A percentile compares a stretch with the other conserved stretches of the same genome.
Conservation (phyloP, 1,140 invertebrate genomes). For the Magallana angulata region DNA sequence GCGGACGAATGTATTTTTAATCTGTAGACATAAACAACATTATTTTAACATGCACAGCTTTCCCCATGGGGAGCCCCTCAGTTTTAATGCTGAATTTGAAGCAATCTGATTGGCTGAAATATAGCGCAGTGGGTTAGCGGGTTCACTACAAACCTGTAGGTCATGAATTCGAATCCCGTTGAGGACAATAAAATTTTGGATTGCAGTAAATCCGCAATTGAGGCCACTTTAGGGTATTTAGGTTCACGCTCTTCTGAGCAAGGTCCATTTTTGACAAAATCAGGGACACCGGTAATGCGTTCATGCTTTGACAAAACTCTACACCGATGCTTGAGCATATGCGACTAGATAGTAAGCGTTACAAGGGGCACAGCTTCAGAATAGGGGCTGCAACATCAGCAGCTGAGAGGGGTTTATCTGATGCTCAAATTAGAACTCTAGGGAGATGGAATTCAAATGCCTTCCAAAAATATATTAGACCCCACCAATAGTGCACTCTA, state of each 20-base stretch:
- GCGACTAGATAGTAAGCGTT: background rate
- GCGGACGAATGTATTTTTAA: too few relatives aligned
- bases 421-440: constrained; percentile 43
- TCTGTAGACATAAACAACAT: too few relatives aligned
- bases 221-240: background rate
- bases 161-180: too few relatives aligned
- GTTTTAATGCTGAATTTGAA: too few relatives aligned
- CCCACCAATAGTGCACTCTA: background rate
- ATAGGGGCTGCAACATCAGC: constrained; percentile 54
- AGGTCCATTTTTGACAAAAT: constrained; percentile 16
- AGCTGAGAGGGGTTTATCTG: constrained; percentile 42
- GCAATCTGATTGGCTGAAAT: too few relatives aligned
- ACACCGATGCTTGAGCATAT: background rate
- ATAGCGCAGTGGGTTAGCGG: too few relatives aligned
- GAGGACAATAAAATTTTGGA: background rate
- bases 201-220: constrained; percentile 14
- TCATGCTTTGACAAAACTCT: background rate
- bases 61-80: too few relatives aligned
- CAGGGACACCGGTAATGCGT: background rate
- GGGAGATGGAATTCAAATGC: constrained; percentile 50
- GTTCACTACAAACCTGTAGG: too few relatives aligned
- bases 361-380: constrained; percentile 55
- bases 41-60: too few relatives aligned
- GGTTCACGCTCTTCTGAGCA: background rate
- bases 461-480: constrained; percentile 42